Evolutionary conservation across 2,113 vertebrate species (phyloP).

Genomic region (Sceloporus tristichus): DNA sequence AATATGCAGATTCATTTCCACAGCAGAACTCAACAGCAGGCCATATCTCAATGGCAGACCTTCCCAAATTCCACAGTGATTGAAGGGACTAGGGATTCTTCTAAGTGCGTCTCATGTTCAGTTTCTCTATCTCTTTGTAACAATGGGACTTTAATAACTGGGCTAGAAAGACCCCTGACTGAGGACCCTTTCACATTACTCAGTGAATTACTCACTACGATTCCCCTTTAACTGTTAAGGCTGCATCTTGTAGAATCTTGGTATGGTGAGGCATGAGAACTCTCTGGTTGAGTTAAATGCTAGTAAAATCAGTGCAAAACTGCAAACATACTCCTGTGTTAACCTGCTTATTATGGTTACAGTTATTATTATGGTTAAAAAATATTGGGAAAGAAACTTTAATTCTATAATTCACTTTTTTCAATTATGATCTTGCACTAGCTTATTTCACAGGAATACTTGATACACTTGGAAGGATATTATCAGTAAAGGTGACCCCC

Average conservation of each 20-base stretch:
- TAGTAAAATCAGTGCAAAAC: background rate
- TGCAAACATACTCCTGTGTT: background rate
- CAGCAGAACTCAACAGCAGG: background rate
- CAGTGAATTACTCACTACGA: no score
- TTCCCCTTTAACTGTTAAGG: no score
- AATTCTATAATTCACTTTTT: background rate
- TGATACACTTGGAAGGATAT: background rate
- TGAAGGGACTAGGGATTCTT: background rate
- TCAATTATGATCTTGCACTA: background rate
- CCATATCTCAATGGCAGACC: background rate
- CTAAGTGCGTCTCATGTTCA: background rate
- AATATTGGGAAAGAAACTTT: background rate
- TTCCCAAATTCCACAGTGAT: no score
- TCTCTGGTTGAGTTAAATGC: background rate
- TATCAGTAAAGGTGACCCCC: background rate
- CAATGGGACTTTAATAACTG: background rate
- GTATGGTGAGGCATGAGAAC: no score
- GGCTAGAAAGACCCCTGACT: background rate
- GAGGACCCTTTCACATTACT: background rate
- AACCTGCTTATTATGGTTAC: background rate
- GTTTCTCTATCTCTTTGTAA: background rate
- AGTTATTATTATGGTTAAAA: background rate
- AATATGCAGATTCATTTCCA: background rate
- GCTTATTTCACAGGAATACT: background rate
- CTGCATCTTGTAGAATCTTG: no score